A percentile compares a stretch with the other conserved stretches of the same genome.
Conservation (phyloP, 2,888 invertebrate genomes). For the Drosophila formosana region DNA sequence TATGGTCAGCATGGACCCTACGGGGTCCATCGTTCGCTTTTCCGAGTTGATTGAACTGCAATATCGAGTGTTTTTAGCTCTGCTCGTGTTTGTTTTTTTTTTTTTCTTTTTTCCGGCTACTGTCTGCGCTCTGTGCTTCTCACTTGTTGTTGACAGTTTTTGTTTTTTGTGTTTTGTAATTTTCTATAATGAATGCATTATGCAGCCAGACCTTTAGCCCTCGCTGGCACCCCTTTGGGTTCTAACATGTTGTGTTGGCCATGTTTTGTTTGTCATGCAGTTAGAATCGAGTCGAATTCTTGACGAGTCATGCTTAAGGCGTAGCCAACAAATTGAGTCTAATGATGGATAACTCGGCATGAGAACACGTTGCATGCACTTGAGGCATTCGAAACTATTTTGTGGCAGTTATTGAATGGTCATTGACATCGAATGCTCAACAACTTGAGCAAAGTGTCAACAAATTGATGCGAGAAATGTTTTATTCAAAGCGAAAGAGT, state of each 20-base stretch:
- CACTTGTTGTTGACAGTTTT: conserved; percentile 77
- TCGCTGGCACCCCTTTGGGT: neutral
- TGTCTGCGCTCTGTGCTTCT: conserved; percentile 36
- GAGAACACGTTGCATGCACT: conserved; percentile 48
- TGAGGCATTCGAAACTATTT: conserved; percentile 69
- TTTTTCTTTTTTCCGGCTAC: conserved; percentile 53
- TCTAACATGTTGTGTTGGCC: neutral
- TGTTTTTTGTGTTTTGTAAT: conserved; percentile 69
- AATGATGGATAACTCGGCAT: conserved; percentile 69
- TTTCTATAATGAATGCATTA: conserved; percentile 75
- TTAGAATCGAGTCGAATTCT: conserved; percentile 52
- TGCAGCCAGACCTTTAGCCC: conserved; percentile 36
- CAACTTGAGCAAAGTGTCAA: conserved; percentile 59
- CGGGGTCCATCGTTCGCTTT: conserved; percentile 11
- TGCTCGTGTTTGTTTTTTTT: conserved; percentile 30
- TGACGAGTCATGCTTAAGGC: conserved; percentile 70
- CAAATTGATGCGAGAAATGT: conserved; percentile 58
- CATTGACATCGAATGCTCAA: conserved; percentile 59
- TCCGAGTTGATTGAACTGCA: conserved; percentile 59
- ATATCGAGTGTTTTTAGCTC: neutral
- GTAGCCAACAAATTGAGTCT: conserved; percentile 75
- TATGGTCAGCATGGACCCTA: conserved; percentile 34
- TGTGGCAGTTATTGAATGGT: conserved; percentile 61
- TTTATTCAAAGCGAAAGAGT: conserved; percentile 1
- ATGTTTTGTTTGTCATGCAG: conserved; percentile 61